A percentile compares a stretch with the other conserved stretches of the same genome.
phyloP scores from a whole-genome alignment of 2,113 vertebrate species.

The Trichomycterus rosablanca region DNA sequence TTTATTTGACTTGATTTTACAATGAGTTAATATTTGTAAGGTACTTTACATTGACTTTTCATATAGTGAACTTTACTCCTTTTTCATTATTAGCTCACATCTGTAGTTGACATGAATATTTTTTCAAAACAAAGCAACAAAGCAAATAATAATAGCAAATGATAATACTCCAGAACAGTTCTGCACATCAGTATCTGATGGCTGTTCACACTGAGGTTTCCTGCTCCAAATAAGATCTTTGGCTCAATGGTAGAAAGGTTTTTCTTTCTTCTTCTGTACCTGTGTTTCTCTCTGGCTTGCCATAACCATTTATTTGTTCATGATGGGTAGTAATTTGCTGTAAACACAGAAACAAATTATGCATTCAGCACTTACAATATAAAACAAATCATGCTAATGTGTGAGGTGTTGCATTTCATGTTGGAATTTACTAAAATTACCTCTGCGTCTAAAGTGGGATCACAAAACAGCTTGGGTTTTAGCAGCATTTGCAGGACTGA shows the following conservation, averaged over 20 bases:
- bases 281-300: not conserved
- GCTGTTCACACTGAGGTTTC: slow-evolving; percentile 52
- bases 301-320: slow-evolving; percentile 46
- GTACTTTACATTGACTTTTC: too few relatives aligned
- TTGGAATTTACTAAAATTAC: slow-evolving; percentile 48
- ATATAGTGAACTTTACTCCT: too few relatives aligned
- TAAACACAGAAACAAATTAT: not conserved
- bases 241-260: slow-evolving; percentile 34
- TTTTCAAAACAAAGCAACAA: too few relatives aligned
- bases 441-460: slow-evolving; percentile 40
- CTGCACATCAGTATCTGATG: not conserved
- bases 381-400: not conserved
- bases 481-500: slow-evolving; percentile 68
- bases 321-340: slow-evolving; percentile 31
- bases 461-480: slow-evolving; percentile 63
- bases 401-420: not conserved
- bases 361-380: not conserved
- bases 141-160: not conserved
- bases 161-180: slow-evolving; percentile 1
- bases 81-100: too few relatives aligned
- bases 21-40: too few relatives aligned
- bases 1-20: too few relatives aligned
- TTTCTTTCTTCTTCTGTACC: slow-evolving; percentile 37
- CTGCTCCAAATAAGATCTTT: slow-evolving; percentile 29
- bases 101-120: too few relatives aligned